A percentile compares a stretch with the other conserved stretches of the same genome.
Evolutionary conservation across 2,888 invertebrate genomes (phyloP).

Genomic region (Napeogenes inachia): DNA sequence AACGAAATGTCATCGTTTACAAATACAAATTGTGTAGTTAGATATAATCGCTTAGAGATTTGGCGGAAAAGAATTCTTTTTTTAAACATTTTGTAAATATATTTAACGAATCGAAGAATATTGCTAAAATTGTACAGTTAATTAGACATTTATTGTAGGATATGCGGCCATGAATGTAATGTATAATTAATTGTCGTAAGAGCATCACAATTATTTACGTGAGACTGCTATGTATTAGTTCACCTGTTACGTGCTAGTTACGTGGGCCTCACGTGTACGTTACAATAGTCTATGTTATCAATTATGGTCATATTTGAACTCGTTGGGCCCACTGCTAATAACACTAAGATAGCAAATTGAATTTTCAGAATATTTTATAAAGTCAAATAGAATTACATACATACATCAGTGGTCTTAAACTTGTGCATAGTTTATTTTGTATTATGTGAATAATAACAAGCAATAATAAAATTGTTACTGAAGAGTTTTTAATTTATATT

Average conservation of each 20-base stretch:
- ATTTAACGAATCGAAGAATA: conserved; percentile 54
- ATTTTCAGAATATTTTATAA: conserved; percentile 63
- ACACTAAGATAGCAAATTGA: conserved; percentile 44
- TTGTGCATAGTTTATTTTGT: conserved; percentile 84
- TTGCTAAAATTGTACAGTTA: conserved; percentile 66
- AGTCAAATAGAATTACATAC: conserved; percentile 56
- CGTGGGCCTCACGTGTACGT: conserved; percentile 13
- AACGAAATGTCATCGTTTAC: conserved; percentile 8
- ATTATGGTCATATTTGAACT: conserved; percentile 9
- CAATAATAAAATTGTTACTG: conserved; percentile 81
- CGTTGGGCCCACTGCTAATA: conserved; percentile 24
- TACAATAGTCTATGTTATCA: conserved; percentile 9
- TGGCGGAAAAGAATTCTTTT: conserved; percentile 39
- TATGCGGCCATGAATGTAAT: conserved; percentile 64
- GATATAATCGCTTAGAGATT: conserved; percentile 29
- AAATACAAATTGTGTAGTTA: conserved; percentile 20
- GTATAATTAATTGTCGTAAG: conserved; percentile 49
- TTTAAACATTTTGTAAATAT: conserved; percentile 59
- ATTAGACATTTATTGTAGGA: conserved; percentile 53
- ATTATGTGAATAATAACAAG: conserved; percentile 82
- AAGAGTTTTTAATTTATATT: conserved; percentile 46
- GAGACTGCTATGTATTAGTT: conserved; percentile 57
- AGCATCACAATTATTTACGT: conserved; percentile 61
- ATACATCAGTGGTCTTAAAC: conserved; percentile 68
- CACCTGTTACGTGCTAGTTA: conserved; percentile 45